Percentiles rank a stretch among this genome's conserved stretches.
These are phyloP conservation scores for Eupeodes latifasciatus DNA, from an alignment of 2,888 invertebrate species.

Conservation along the genomic window DNA sequence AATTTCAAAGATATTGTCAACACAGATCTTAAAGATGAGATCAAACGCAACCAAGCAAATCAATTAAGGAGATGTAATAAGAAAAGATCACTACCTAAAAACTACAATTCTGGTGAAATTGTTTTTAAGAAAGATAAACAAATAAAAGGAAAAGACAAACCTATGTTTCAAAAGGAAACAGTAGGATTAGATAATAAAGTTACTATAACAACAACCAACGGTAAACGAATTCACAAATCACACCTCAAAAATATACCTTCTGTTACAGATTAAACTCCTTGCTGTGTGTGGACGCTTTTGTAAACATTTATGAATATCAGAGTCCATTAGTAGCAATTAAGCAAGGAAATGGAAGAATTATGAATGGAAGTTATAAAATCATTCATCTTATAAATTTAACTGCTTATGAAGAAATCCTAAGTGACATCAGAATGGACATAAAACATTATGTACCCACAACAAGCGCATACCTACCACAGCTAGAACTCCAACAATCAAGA, in stretches of 20 bases:
- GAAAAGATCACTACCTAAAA: conserved; percentile 48
- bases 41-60: conserved; percentile 44
- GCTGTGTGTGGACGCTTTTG: neutral
- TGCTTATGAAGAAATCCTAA: too few relatives aligned
- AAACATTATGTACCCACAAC: too few relatives aligned
- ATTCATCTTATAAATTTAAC: too few relatives aligned
- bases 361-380: too few relatives aligned
- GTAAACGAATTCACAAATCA: conserved; percentile 23
- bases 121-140: conserved; percentile 65
- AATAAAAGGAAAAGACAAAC: conserved; percentile 48
- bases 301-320: neutral
- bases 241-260: conserved; percentile 17
- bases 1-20: too few relatives aligned
- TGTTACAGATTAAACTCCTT: conserved; percentile 14
- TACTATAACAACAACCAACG: conserved; percentile 25
- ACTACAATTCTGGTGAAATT: conserved; percentile 43
- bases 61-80: conserved; percentile 48
- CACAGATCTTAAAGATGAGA: too few relatives aligned
- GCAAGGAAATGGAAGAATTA: too few relatives aligned
- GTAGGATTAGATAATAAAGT: conserved; percentile 28
- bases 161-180: conserved; percentile 19
- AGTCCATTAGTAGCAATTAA: neutral
- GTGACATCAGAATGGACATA: too few relatives aligned
- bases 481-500: too few relatives aligned
- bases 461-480: too few relatives aligned